Evolutionary conservation across 1,140 invertebrate genomes (phyloP).

Genomic region (Anoplophora glabripennis): DNA sequence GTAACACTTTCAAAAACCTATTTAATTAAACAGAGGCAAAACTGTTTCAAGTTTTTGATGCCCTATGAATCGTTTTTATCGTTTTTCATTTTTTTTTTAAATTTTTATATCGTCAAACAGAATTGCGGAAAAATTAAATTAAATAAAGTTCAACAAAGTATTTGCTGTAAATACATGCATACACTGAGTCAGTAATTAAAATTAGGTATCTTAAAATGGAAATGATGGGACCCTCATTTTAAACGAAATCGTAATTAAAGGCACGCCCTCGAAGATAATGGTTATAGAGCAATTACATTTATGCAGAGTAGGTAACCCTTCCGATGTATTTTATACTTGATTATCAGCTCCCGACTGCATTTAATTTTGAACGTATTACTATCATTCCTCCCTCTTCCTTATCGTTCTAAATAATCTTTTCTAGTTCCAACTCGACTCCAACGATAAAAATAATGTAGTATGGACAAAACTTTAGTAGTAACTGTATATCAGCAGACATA

Average conservation of each 20-base stretch:
- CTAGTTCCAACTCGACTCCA: constrained; percentile 24
- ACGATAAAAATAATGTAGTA: constrained; percentile 41
- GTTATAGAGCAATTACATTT: constrained; percentile 23
- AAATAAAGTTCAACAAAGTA: no score
- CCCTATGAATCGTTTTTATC: no score
- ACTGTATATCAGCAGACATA: constrained; percentile 41
- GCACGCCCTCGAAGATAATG: constrained; percentile 22
- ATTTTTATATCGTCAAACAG: no score
- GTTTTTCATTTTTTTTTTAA: no score
- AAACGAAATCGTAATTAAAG: constrained; percentile 23
- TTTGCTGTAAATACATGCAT: no score
- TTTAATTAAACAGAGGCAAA: no score
- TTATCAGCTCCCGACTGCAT: constrained; percentile 10
- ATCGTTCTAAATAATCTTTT: constrained; percentile 17
- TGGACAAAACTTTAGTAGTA: constrained; percentile 41
- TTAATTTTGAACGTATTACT: constrained; percentile 4
- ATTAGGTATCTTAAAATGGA: no score
- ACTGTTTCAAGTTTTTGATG: no score
- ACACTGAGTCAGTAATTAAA: no score
- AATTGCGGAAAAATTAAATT: no score
- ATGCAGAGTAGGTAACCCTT: constrained; percentile 21
- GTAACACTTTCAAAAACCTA: no score
- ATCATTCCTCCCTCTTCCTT: neutral
- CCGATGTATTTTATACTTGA: constrained; percentile 20
- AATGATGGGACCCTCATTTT: constrained; percentile 10